phyloP scores from a whole-genome alignment of 2,888 invertebrate species.

The Diabrotica balteata region DNA sequence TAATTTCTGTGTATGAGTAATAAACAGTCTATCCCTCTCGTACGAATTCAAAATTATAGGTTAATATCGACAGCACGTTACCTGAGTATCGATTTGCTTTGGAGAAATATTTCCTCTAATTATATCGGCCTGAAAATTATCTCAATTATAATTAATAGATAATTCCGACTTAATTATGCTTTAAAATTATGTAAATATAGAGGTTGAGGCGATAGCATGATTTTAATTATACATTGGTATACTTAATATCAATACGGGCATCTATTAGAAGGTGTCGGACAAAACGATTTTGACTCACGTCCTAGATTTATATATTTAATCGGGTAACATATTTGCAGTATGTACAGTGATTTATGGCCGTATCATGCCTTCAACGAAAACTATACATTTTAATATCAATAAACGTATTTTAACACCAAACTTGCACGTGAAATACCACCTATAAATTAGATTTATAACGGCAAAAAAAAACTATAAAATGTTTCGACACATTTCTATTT shows the following conservation, averaged over 20 bases:
- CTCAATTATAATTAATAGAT: conserved; percentile 33
- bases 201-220: conserved; percentile 3
- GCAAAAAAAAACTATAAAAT: no score
- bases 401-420: no score
- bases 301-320: no score
- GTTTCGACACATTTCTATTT: no score
- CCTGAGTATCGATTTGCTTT: conserved; percentile 19
- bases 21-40: neutral
- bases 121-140: conserved; percentile 27
- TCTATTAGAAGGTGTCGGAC: neutral
- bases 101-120: conserved; percentile 26
- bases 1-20: no score
- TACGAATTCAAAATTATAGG: conserved; percentile 16
- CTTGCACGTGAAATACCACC: no score
- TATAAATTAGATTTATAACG: no score
- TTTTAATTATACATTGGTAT: conserved; percentile 20
- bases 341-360: neutral
- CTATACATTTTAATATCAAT: neutral
- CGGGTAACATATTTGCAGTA: neutral
- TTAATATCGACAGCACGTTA: conserved; percentile 16
- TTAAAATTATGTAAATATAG: conserved; percentile 32
- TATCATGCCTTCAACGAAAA: no score
- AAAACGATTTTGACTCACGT: neutral
- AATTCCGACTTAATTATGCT: conserved; percentile 29
- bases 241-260: conserved; percentile 14